Evolutionary conservation across 2,113 vertebrate genomes (phyloP).

Genomic region (Oryzias curvinotus): DNA sequence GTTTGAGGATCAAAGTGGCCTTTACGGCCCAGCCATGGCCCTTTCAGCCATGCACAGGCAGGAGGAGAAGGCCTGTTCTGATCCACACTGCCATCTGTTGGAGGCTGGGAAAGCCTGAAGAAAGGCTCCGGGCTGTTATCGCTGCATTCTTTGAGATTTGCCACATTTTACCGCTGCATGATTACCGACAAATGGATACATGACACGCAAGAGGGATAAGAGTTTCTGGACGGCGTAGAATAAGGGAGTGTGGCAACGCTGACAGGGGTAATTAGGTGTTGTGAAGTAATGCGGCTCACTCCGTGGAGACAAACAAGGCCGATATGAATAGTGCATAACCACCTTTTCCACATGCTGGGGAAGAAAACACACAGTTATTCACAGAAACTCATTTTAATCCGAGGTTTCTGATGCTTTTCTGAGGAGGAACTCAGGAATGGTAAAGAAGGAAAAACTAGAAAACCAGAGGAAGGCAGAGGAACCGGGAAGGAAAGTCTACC

Average conservation of each 20-base stretch:
- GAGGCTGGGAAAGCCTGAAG: constrained; percentile 40
- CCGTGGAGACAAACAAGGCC: constrained; percentile 14
- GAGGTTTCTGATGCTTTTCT: constrained; percentile 15
- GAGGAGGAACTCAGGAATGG: constrained; percentile 13
- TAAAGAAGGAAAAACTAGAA: constrained; percentile 17
- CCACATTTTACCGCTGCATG: constrained; percentile 28
- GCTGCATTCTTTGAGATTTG: constrained; percentile 25
- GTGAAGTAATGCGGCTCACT: constrained; percentile 24
- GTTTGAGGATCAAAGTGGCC: too few species aligned
- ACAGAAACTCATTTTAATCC: constrained; percentile 15
- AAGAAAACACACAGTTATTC: constrained; percentile 15
- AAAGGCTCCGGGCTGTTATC: constrained; percentile 24
- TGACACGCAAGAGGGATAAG: constrained; percentile 28
- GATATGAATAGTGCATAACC: not conserved
- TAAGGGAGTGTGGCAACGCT: constrained; percentile 12
- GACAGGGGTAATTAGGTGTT: constrained; percentile 38
- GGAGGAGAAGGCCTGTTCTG: constrained; percentile 19
- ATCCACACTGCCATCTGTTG: constrained; percentile 77
- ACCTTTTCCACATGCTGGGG: constrained; percentile 8
- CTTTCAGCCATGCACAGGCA: not conserved
- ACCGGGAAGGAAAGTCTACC: constrained; percentile 52
- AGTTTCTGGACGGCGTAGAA: constrained; percentile 19
- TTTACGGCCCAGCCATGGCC: too few species aligned
- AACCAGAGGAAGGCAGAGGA: constrained; percentile 14
- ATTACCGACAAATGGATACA: constrained; percentile 42